Base-by-base conservation (phyloP, 1,140 invertebrate genomes). In the Agrypnia vestita region DNA sequence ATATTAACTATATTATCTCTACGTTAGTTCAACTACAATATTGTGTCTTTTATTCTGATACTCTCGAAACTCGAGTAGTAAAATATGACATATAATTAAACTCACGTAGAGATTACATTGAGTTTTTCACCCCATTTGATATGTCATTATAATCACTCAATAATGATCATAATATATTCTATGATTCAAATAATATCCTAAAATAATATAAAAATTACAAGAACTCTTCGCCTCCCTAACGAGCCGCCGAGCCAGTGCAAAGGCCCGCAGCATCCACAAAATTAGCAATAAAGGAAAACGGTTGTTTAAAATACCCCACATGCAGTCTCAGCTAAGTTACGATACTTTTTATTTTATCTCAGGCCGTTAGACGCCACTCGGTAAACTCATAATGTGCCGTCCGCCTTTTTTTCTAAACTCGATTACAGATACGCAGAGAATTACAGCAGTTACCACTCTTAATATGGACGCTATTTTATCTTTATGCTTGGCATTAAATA, bases 261-360 rank as follows among this genome's bases (percentile, higher is more conserved):
- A 77, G 62, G 62, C 80, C 77, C 53, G 80, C 80, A 82, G 80
- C 78, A 77, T 61, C 76, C 75, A 62, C 81, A 75, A 82, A 82
- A 82, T 82, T 82, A 82, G 81, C 81, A 82, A 82, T 82, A 82
- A 82, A 82, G 81, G 81, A 80, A 82, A 82, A 82, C 81, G 81
- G 78, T 80, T 82, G 81, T 82, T 82, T 82, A 80, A 82, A 82
- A 82, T 82, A 80, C 78, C 81, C 81, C 81, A 82, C 81, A 80
- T 80, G 81, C 81, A 82, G 74, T 75, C 53, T 64, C 77, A 55
- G 78, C 56, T 80, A 80, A 82, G 17, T 82, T 82, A 82, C 76
- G 81, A 67, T 73, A 78, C 78, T 82, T 82, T 82, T 82, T 82
- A 80, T 82, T 82, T 82, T 82, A 82, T 82, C 81, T 82, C 59